A percentile compares a stretch with the other conserved stretches of the same genome.
Conservation (phyloP, 2,888 invertebrate species). For the Eudemis profundana region DNA sequence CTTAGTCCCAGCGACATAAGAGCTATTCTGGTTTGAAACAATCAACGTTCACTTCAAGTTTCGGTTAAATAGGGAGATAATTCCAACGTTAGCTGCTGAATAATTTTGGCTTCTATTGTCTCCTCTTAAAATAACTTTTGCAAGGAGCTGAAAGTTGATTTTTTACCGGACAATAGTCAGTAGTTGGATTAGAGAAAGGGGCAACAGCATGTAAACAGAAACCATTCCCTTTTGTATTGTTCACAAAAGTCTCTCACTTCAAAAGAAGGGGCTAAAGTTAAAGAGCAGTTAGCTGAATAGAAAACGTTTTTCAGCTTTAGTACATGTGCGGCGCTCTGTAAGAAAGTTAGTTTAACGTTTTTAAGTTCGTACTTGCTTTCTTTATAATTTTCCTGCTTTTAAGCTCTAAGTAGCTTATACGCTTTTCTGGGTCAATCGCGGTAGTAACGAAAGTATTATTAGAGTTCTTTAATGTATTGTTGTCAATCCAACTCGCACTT, state of each 20-base stretch:
- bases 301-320: conserved; percentile 24
- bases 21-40: conserved; percentile 51
- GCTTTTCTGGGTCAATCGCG: too few species aligned
- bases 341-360: conserved; percentile 24
- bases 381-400: not conserved
- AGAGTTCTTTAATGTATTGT: too few species aligned
- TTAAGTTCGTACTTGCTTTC: not conserved
- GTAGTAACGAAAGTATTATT: too few species aligned
- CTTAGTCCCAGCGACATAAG: conserved; percentile 50
- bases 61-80: conserved; percentile 69
- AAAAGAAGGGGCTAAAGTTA: conserved; percentile 19
- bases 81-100: conserved; percentile 51
- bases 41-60: conserved; percentile 56
- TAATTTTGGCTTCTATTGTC: conserved; percentile 52
- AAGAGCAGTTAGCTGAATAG: conserved; percentile 35
- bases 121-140: conserved; percentile 50
- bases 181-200: conserved; percentile 66
- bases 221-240: conserved; percentile 54
- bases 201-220: conserved; percentile 64
- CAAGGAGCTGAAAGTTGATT: conserved; percentile 44
- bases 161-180: conserved; percentile 60
- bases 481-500: too few species aligned
- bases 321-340: not conserved
- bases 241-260: conserved; percentile 26
- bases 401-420: not conserved